Conservation (phyloP, 1,140 invertebrate genomes). For the Drusus annulatus region DNA sequence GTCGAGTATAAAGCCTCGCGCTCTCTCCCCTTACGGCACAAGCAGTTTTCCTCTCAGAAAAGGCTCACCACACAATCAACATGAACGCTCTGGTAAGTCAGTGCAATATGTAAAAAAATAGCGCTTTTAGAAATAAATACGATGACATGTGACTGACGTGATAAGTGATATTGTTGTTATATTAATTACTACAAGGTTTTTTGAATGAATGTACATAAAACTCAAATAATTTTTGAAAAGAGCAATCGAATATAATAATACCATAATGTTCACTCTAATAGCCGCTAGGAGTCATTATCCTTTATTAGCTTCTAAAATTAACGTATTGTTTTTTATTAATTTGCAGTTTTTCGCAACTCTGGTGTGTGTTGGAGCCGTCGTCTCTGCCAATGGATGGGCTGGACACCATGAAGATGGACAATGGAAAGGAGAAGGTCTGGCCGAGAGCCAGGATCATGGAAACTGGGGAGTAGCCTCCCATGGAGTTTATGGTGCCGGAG, state of each 20-base stretch:
- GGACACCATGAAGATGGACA: constrained; percentile 68
- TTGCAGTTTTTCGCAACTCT: constrained; percentile 48
- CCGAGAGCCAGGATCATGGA: constrained; percentile 51
- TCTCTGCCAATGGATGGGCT: constrained; percentile 62
- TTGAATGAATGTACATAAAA: no score
- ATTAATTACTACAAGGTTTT: no score
- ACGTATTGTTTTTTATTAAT: not conserved
- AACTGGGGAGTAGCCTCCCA: constrained; percentile 15
- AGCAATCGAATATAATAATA: no score
- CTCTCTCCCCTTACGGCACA: not conserved
- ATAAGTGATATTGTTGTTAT: no score
- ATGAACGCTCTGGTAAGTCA: constrained; percentile 24
- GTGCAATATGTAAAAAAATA: no score
- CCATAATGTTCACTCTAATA: no score
- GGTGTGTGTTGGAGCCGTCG: constrained; percentile 43
- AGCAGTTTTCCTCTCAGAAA: constrained; percentile 32
- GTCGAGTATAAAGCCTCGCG: constrained; percentile 1
- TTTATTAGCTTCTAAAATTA: no score
- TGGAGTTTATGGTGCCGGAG: constrained; percentile 61
- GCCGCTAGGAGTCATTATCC: no score
- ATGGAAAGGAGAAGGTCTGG: constrained; percentile 56
- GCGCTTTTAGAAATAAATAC: no score
- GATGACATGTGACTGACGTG: no score
- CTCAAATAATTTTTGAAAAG: no score
- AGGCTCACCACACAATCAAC: constrained; percentile 4